Percentiles rank a stretch among this genome's conserved stretches.
Evolutionary conservation across 2,888 invertebrate genomes (phyloP).

Genomic region (Drosophila acutilabella): DNA sequence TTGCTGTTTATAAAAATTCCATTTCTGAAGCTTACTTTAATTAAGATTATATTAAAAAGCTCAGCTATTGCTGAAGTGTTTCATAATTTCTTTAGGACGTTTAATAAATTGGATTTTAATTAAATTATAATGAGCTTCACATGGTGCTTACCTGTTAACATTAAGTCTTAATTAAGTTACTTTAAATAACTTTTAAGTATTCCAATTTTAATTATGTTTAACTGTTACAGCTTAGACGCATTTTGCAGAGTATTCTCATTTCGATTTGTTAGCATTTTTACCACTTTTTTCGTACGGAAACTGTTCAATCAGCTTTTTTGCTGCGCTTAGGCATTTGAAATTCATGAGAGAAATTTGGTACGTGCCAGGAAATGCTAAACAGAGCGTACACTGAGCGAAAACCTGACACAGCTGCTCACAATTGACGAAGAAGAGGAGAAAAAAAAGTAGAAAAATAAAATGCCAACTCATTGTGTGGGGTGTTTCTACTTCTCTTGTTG

Average conservation of each 20-base stretch:
- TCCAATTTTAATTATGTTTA: too few species aligned
- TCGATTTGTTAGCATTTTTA: constrained; percentile 24
- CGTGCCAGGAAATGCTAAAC: constrained; percentile 75
- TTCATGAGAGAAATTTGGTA: constrained; percentile 75
- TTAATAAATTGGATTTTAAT: too few species aligned
- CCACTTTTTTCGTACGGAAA: constrained; percentile 35
- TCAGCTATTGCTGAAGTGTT: too few species aligned
- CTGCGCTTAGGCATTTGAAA: constrained; percentile 64
- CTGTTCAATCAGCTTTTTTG: constrained; percentile 72
- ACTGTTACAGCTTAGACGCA: too few species aligned
- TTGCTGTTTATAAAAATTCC: too few species aligned
- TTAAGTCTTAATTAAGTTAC: too few species aligned
- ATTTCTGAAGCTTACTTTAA: too few species aligned
- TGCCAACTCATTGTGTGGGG: constrained; percentile 59
- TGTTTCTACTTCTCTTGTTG: constrained; percentile 33
- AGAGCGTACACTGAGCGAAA: constrained; percentile 43
- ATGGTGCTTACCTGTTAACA: too few species aligned
- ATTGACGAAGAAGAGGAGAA: constrained; percentile 36
- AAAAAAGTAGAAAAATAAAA: constrained; percentile 15
- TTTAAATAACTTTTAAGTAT: too few species aligned
- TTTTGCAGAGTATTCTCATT: constrained; percentile 19
- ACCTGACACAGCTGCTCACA: constrained; percentile 50
- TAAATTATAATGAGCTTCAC: too few species aligned
- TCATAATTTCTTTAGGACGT: too few species aligned
- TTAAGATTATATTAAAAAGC: too few species aligned